Evolutionary conservation across 1,140 invertebrate species (phyloP).

Genomic region (Musca domestica): DNA sequence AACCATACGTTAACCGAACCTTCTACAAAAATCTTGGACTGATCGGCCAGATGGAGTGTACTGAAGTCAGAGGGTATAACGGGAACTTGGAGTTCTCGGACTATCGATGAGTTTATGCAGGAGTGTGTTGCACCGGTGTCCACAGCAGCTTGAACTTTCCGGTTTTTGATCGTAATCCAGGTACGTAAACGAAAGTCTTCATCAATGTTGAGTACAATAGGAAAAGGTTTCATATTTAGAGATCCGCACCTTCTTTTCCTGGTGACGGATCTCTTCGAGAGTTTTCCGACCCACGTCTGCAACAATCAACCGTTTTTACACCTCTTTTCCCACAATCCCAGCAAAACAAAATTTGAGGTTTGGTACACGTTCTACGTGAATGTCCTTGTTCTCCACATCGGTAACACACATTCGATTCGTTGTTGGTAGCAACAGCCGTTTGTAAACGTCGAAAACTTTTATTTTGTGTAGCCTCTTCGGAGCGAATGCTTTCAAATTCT

Average conservation of each 20-base stretch:
- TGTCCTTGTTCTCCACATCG: background rate
- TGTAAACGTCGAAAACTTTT: no score
- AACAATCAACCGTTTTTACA: background rate
- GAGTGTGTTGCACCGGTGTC: no score
- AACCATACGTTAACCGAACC: no score
- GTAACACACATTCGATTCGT: slow-evolving; percentile 6
- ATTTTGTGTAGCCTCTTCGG: background rate
- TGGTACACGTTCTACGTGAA: no score
- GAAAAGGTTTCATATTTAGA: background rate
- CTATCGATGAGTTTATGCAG: background rate
- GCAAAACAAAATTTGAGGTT: background rate
- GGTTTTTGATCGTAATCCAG: no score
- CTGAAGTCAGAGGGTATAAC: background rate
- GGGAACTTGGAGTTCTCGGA: background rate
- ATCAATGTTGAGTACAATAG: no score
- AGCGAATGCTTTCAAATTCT: background rate
- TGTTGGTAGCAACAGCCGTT: background rate
- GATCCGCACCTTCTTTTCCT: background rate
- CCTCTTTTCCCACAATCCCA: background rate
- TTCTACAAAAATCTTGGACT: no score
- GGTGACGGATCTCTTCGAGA: background rate
- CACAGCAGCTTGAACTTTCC: no score
- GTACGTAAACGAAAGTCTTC: no score
- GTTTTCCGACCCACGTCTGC: background rate
- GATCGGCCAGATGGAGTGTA: background rate